Evolutionary conservation across 2,113 vertebrate genomes (phyloP), one percentile per base, ranked within the genome.

Genomic region (Xiphias gladius): DNA sequence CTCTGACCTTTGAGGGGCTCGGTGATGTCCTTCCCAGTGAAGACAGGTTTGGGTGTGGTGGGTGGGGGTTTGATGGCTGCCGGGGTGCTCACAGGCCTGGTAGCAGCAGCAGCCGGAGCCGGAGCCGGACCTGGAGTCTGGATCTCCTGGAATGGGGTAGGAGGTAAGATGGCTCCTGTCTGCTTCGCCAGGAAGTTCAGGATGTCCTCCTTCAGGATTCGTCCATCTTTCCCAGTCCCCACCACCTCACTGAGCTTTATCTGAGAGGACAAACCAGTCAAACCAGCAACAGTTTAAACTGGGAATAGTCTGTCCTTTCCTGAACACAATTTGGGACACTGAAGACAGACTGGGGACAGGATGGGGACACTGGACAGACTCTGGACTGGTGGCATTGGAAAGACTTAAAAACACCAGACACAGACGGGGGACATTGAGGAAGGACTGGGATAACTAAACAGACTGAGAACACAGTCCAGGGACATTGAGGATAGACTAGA

Each of bases 131-230:
- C 82, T 0, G 96, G 96, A 35, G 96, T 89, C 61, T 91, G 85
- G 62, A 97, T 96, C 90, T 97, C 97, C 73, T 96, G 95, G 84
- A 97, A 96, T 0, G 96, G 96, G 13, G 97, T 95, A 0, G 96
- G 97, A 84, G 98, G 97, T 39, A 99, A 87, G 92, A 99, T 99
- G 85, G 98, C 98, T 68, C 98, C 98, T 0, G 98, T 99, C 91
- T 99, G 98, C 83, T 96, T 97, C 13, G 97, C 96, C 92, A 99
- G 89, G 85, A 96, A 99, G 94, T 96, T 98, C 46, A 99, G 95
- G 90, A 99, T 99, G 91, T 99, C 98, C 92, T 99, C 98, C 94
- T 99, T 99, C 72, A 99, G 96, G 90, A 99, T 98, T 54, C 98
- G 96, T 30, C 97, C 96, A 61, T 99, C 97, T 84, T 93, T 97